Base-by-base conservation (phyloP, 2,797 vertebrate genomes). In the Taeniopygia guttata region DNA sequence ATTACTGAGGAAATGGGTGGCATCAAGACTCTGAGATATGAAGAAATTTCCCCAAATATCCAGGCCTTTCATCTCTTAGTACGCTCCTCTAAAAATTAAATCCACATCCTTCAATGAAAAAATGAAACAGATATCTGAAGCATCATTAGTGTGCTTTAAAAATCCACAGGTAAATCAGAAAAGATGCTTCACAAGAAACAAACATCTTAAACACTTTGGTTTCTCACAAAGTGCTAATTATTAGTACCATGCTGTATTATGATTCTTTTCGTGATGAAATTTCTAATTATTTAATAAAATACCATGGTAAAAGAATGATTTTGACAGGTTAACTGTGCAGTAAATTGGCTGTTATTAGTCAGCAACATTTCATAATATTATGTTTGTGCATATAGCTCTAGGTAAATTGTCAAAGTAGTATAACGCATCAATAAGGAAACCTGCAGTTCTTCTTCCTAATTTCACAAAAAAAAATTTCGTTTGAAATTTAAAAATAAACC, bases 1-100 rank as follows among this genome's bases (percentile, higher is more conserved):
- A 89, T 74, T 92, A 46, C 64, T 25, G 32, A 83, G 89, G 68
- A 90, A 94, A 69, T 69, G 74, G 45, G 84, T 90, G 42, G 68
- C 45, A 87, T 56, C 1, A 1, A 56, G 45, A 72, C 38, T 87
- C 83, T 26, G 78, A 95, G 56, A 93, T 62, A 55, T 52, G 63
- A 93, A 91, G 55, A 95, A 86, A 81, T 79, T 88, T 94, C 77
- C 66, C 73, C 80, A 91, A 67, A 94, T 84, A 93, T 25, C 29
- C 66, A 48, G 54, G 54, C 49, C 43, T 88, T 95, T 81, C 5
- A 0, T 81, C 22, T 90, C 43, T 51, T 38, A 94, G 36, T 13
- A 62, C 23, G 86, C 36, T 72, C 12, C 58, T 91, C 66, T 63
- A 81, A 84, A 94, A 91, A 81, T 88, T 58, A 78, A 94, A 66